A percentile compares a stretch with the other conserved stretches of the same genome.
phyloP scores from a whole-genome alignment of 1,140 invertebrate species.

The Harpegnathos saltator region DNA sequence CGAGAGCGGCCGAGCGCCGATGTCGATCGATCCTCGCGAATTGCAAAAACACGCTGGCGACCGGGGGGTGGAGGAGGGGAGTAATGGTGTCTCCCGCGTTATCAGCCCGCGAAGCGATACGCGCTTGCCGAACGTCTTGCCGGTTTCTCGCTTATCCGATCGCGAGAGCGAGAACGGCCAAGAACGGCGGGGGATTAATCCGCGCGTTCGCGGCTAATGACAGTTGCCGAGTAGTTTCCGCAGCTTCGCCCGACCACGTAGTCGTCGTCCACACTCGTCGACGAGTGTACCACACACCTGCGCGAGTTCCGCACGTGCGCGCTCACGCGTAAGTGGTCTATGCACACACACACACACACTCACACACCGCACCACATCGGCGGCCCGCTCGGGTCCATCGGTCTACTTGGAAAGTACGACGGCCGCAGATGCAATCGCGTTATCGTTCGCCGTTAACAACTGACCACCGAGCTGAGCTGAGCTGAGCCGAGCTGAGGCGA shows the following conservation, averaged over 20 bases:
- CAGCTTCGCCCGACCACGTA: neutral
- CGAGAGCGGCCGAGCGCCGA: too few species aligned
- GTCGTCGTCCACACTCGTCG: constrained; percentile 1
- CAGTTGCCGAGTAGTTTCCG: constrained; percentile 55
- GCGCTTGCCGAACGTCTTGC: neutral
- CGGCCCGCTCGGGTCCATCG: constrained; percentile 11
- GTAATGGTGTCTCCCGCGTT: constrained; percentile 29
- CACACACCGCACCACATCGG: too few species aligned
- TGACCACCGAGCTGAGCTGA: too few species aligned
- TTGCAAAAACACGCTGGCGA: neutral
- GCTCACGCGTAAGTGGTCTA: too few species aligned
- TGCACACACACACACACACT: too few species aligned
- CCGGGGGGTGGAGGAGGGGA: too few species aligned
- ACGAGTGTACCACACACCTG: neutral
- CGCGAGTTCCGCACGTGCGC: neutral
- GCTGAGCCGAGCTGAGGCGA: too few species aligned
- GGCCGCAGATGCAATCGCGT: constrained; percentile 41
- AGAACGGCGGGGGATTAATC: constrained; percentile 38
- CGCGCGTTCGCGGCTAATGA: constrained; percentile 46
- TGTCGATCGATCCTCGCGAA: neutral
- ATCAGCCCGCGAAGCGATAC: constrained; percentile 7
- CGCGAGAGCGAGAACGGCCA: neutral
- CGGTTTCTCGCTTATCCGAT: constrained; percentile 28
- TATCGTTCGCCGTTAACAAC: constrained; percentile 34
- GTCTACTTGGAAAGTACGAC: constrained; percentile 29